Base-by-base conservation (phyloP, 2,113 vertebrate genomes). In the Microcebus lehilahytsara region DNA sequence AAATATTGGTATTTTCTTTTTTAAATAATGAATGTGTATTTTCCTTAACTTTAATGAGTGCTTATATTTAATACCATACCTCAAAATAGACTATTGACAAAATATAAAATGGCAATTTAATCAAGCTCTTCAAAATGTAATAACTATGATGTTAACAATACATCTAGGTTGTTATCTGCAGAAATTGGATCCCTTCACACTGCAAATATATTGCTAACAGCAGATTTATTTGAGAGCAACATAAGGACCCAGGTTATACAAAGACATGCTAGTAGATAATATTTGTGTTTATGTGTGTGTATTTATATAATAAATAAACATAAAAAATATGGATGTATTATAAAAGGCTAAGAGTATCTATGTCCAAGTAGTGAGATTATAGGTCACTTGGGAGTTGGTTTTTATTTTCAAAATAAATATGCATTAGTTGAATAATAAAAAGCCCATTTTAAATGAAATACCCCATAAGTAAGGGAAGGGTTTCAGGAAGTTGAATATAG, bases 61-160 rank as follows among this genome's bases (percentile, higher is more conserved):
- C 32, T 32, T 66, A 58, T 75, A 69, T 81, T 96, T 93, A 83
- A 51, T n/a, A 49, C 19, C 27, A 2, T 10, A 69, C 25, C 14
- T 80, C 32, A 84, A 96, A 88, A 80, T 83, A 80, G 20, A 90
- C 60, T 83, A 22, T 19, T 85, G n/a, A 34, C 32, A 83, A 97
- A 78, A 91, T 46, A 27, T 67, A 92, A 95, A 95, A 88, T 71
- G 34, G 10, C 71, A 80, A 6, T 75, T 78, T 66, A 86, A 71
- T 89, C 40, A 46, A 72, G 46, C 19, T 66, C 22, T 49, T 88
- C 53, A 40, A 6, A 51, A 7, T 42, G 20, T 69, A 67, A 77
- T 12, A 85, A 69, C 6, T 42, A 56, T 85, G 49, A 62, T 40
- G 64, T n/a, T 20, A 3, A 67, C 46, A 74, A 67, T 91, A 79